Conservation (phyloP, 1,140 invertebrate genomes). For the Pteromalus puparum region DNA sequence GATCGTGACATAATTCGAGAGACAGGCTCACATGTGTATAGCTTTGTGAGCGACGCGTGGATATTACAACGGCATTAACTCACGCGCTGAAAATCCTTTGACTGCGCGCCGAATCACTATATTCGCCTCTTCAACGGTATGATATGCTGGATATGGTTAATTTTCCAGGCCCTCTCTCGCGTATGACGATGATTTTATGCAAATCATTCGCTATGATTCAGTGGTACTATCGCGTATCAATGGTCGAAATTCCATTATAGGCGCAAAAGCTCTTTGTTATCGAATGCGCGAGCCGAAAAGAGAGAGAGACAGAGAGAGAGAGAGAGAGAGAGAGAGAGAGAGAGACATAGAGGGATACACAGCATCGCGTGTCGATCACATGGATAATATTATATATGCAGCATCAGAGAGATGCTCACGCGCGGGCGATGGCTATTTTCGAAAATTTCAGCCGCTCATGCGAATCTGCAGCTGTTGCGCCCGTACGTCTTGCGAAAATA, state of each 20-base stretch:
- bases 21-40: too few species aligned
- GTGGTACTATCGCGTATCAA: not conserved
- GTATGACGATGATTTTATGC: not conserved
- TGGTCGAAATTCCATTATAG: not conserved
- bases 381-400: constrained; percentile 55
- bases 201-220: not conserved
- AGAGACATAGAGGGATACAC: not conserved
- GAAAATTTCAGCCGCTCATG: constrained; percentile 58
- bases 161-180: not conserved
- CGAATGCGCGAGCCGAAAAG: not conserved
- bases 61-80: too few species aligned
- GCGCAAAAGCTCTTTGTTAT: not conserved
- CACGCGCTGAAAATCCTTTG: too few species aligned
- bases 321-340: not conserved
- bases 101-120: too few species aligned
- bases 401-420: constrained; percentile 38
- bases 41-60: too few species aligned
- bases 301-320: not conserved
- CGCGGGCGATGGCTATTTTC: constrained; percentile 58
- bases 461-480: constrained; percentile 54
- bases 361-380: constrained; percentile 53
- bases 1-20: not conserved
- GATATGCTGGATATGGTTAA: not conserved
- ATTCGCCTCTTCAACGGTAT: too few species aligned
- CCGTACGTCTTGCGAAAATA: constrained; percentile 47